Evolutionary conservation across 2,113 vertebrate genomes (phyloP).

Genomic region (Chaetodon auriga): DNA sequence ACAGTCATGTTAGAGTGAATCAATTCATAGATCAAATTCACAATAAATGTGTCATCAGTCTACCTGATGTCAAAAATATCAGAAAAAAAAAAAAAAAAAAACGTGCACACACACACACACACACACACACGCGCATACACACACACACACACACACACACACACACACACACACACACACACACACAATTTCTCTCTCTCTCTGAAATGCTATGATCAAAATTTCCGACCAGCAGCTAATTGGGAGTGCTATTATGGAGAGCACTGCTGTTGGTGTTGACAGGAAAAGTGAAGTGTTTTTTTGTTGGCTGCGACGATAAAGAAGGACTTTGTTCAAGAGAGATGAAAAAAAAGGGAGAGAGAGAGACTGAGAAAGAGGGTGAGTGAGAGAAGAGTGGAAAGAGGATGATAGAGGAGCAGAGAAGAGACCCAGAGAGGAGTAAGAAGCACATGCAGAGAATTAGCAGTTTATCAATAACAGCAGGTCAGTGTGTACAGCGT

Average conservation of each 20-base stretch:
- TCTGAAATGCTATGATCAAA: neutral
- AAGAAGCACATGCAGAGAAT: slow-evolving; percentile 64
- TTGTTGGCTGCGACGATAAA: slow-evolving; percentile 15
- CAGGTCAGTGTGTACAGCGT: slow-evolving; percentile 4
- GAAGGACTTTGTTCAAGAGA: slow-evolving; percentile 23
- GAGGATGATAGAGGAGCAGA: neutral
- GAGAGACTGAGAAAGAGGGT: neutral
- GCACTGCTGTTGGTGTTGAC: neutral
- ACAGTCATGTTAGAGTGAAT: neutral
- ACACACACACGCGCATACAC: neutral
- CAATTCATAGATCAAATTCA: neutral
- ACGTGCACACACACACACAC: too few relatives aligned
- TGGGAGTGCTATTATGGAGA: neutral
- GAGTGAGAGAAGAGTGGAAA: neutral
- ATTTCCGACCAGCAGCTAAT: slow-evolving; percentile 9
- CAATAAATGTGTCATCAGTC: neutral
- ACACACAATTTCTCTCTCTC: too few relatives aligned
- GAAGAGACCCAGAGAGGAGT: neutral
- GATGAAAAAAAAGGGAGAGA: neutral
- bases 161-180: neutral
- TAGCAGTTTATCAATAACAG: slow-evolving; percentile 66
- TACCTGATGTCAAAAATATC: neutral
- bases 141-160: too few relatives aligned
- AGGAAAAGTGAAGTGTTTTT: slow-evolving; percentile 14
- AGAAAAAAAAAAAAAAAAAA: too few relatives aligned